These are phyloP conservation scores for Aphaenogaster rudis DNA, from an alignment of 1,140 invertebrate species.

Conservation along the genomic window DNA sequence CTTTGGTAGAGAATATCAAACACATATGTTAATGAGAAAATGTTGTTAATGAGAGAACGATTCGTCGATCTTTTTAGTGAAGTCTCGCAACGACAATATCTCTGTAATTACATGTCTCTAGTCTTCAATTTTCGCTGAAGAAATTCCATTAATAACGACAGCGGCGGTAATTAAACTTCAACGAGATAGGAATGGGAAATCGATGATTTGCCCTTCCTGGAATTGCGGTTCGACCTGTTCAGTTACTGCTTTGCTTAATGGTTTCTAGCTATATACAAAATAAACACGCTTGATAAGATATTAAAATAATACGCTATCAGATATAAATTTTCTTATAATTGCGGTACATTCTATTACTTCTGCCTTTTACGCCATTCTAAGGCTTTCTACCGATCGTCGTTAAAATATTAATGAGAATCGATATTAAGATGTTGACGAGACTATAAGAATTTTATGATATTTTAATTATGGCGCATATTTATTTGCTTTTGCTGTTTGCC, in stretches of 20 bases:
- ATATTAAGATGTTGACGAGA: not conserved
- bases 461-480: not conserved
- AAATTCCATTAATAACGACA: conserved; percentile 1
- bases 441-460: not conserved
- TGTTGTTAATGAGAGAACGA: not conserved
- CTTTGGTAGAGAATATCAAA: too few species aligned
- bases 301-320: not conserved
- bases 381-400: not conserved
- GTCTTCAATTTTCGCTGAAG: not conserved
- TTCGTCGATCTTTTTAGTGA: not conserved
- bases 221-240: not conserved
- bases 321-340: not conserved
- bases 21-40: not conserved
- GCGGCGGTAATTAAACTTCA: not conserved
- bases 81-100: not conserved
- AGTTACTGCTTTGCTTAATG: not conserved
- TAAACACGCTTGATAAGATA: not conserved
- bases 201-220: not conserved
- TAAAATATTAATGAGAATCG: not conserved
- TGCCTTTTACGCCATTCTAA: not conserved
- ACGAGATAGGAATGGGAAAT: conserved; percentile 5
- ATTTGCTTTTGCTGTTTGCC: not conserved
- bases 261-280: not conserved
- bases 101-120: not conserved
- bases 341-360: not conserved